These are phyloP conservation scores for Eulemur macaco DNA, from an alignment of 2,113 vertebrate species.

Conservation along the genomic window DNA sequence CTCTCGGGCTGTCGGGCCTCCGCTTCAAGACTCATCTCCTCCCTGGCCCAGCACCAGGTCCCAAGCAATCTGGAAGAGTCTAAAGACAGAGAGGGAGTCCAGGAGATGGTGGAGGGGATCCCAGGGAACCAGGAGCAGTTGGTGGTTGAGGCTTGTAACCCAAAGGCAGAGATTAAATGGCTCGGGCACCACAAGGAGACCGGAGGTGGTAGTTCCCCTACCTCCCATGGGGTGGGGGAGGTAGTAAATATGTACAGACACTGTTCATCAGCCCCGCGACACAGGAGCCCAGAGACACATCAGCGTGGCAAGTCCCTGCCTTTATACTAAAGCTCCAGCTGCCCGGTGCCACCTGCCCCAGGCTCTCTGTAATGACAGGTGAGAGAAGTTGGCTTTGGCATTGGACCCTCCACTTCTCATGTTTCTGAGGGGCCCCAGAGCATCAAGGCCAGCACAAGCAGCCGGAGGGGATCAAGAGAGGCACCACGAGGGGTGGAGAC, in stretches of 20 bases:
- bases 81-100: background rate
- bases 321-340: background rate
- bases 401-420: background rate
- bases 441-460: background rate
- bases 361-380: background rate
- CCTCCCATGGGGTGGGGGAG: background rate
- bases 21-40: background rate
- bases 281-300: conserved; percentile 1
- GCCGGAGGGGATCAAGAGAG: background rate
- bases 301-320: background rate
- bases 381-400: background rate
- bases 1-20: background rate
- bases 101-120: background rate
- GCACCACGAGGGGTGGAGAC: background rate
- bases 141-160: background rate
- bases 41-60: background rate
- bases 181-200: background rate
- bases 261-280: background rate
- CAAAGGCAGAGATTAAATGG: background rate
- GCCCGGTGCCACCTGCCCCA: background rate
- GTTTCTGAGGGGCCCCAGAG: background rate
- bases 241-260: background rate
- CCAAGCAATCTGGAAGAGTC: background rate
- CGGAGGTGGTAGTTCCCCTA: background rate
- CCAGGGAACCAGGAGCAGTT: background rate